phyloP scores from a whole-genome alignment of 2,888 invertebrate genomes.

The Xylocampa areola region DNA sequence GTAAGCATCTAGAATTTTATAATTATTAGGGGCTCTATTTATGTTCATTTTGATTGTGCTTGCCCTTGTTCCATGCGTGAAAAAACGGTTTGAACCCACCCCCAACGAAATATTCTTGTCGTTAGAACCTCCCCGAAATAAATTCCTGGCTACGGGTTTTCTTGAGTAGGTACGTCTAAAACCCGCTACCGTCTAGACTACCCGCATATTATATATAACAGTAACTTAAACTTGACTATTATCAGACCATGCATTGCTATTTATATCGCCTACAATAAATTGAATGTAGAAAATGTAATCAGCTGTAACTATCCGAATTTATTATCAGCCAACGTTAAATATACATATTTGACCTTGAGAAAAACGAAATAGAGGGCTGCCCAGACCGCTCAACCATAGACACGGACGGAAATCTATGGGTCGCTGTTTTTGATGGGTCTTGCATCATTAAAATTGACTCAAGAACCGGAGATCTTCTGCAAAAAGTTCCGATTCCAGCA shows the following conservation, averaged over 20 bases:
- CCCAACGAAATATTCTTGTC: too few relatives aligned
- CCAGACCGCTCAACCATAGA: conserved; percentile 95
- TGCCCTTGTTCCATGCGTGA: too few relatives aligned
- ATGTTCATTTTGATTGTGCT: too few relatives aligned
- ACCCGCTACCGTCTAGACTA: too few relatives aligned
- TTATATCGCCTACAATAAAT: background rate
- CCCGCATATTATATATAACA: too few relatives aligned
- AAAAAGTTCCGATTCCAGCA: conserved; percentile 88
- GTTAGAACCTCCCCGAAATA: too few relatives aligned
- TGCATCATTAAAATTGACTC: conserved; percentile 90
- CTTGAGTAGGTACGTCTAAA: too few relatives aligned
- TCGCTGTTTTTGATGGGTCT: conserved; percentile 92
- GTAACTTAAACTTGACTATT: too few relatives aligned
- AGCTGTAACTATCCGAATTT: background rate
- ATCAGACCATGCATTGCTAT: too few relatives aligned
- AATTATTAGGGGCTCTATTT: too few relatives aligned
- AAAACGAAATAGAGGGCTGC: conserved; percentile 76
- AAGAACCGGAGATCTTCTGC: conserved; percentile 86
- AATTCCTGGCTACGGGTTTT: too few relatives aligned
- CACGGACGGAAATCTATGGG: conserved; percentile 93
- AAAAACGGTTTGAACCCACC: too few relatives aligned
- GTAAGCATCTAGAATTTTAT: conserved; percentile 85
- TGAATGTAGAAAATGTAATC: background rate
- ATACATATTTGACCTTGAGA: conserved; percentile 90
- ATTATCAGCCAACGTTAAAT: conserved; percentile 89